Base-by-base conservation (phyloP, 2,113 vertebrate species). In the Clarias magur region DNA sequence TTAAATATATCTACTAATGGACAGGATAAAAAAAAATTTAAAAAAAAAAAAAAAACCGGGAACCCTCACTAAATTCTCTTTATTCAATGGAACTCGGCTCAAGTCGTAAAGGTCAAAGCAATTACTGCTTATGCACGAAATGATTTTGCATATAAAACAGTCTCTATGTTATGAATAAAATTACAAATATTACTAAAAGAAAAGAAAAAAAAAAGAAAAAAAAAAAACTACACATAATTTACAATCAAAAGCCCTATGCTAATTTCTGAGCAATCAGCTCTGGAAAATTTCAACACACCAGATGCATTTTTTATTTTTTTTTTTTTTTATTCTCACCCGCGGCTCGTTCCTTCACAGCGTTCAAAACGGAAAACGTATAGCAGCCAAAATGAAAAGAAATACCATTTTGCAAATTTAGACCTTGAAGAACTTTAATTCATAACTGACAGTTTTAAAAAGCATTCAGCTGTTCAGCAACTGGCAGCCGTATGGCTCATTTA, bases 231-330 rank as follows among this genome's bases (percentile, higher is more conserved):
- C 56, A 76, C 70, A 17, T 15, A 63, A 62, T n/a, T 2, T 30
- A 9, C 19, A 23, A 73, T 34, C 72, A 75, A 53, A 85, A 57
- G 23, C 4, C 38, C 23, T 62, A 62, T 75, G 83, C 83, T 76
- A 48, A 76, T 85, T 85, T 85, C 34, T 42, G 21, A n/a, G 70
- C 38, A 34, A 63, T 57, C 27, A 8, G 9, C 59, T 62, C 38
- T 85, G 12, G 9, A 59, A 73, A 75, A 60, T 75, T 85, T 85
- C n/a, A 75, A 57, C 68, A 63, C 59, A n/a, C 72, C 84, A 76
- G 25, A 76, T 27, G 72, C 16, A 42, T 76, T n/a, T n/a, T n/a
- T n/a, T n/a, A n/a, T n/a, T n/a, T n/a, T n/a, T n/a, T n/a, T n/a
- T n/a, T n/a, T 76, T 85, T 53, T 30, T 72, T 70, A 16, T 59